phyloP scores from a whole-genome alignment of 2,113 vertebrate genomes.

The Diphyllodes magnificus region DNA sequence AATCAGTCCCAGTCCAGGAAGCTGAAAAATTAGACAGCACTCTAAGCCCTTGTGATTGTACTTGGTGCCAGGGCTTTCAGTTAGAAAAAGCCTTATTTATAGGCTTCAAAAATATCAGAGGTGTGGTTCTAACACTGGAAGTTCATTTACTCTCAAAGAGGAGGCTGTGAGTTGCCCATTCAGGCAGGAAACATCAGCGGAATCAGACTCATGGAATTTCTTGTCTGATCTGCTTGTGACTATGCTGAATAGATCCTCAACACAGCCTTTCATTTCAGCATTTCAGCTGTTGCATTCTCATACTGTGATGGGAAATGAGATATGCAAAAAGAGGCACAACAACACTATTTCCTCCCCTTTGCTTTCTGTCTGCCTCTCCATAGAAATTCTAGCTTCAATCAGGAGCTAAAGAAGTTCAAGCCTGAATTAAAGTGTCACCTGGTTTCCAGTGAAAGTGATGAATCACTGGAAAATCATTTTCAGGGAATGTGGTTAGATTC shows the following conservation, averaged over 20 bases:
- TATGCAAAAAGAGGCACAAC: neutral
- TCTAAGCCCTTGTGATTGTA: constrained; percentile 1
- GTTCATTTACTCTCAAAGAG: neutral
- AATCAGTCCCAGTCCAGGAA: constrained; percentile 50
- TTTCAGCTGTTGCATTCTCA: constrained; percentile 2
- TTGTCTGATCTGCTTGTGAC: neutral
- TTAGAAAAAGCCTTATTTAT: constrained; percentile 24
- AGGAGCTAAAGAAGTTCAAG: constrained; percentile 16
- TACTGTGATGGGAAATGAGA: constrained; percentile 20
- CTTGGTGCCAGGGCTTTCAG: neutral
- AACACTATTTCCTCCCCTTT: neutral
- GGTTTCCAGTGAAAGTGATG: constrained; percentile 42
- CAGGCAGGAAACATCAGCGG: neutral
- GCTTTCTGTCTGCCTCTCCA: neutral
- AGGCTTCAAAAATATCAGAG: constrained; percentile 13
- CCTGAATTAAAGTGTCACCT: constrained; percentile 35
- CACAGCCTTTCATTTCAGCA: neutral
- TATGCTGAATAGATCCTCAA: neutral
- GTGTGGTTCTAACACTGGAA: neutral
- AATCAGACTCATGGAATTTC: neutral
- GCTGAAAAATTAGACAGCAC: constrained; percentile 40
- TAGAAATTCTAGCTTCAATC: neutral
- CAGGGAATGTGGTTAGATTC: constrained; percentile 30
- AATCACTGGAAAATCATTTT: constrained; percentile 28
- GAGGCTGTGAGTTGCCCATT: neutral